Base-by-base conservation (phyloP, 2,113 vertebrate genomes). In the Boleophthalmus pectinirostris region DNA sequence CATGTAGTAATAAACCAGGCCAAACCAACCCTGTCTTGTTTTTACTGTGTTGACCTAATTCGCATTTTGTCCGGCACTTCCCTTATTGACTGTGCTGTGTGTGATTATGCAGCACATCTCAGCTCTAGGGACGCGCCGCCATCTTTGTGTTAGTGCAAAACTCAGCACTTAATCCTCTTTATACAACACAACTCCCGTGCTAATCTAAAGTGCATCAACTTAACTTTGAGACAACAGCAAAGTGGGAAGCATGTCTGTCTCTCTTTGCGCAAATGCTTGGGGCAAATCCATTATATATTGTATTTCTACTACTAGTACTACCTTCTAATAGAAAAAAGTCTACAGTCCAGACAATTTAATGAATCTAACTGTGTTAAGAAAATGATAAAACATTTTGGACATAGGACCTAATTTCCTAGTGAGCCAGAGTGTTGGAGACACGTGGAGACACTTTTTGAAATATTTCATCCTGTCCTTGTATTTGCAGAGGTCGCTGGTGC, bases 71-170 rank as follows among this genome's bases (percentile, higher is more conserved):
- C 64, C 47, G 60, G 35, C 43, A 69, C 47, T 84, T 56, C 68
- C 47, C 18, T 43, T 82, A 82, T 87, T 89, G 86, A 86, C 78
- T 72, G 80, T 68, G 76, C 14, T 11, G 46, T 25, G 51, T 77
- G 83, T 82, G 69, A 75, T 87, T 79, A 85, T 75, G 90, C 79
- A 80, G 76, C 85, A 84, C 75, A 68, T 1, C 16, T 38, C 33
- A 54, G n/a, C 18, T 38, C 16, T 23, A 49, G 58, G 70, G 66
- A 46, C 68, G 6, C 69, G 75, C 68, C 56, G 67, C 65, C 68
- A 5, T 24, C 57, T 68, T 43, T 63, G 69, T 73, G 33, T 87
- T 77, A 74, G n/a, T 68, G 72, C 69, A 71, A 35, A 57, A 82
- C 68, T 84, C 76, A 71, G 78, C 79, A 60, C 12, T 75, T 81